A percentile compares a stretch with the other conserved stretches of the same genome.
Conservation (phyloP, 2,888 invertebrate genomes). For the Oscheius myriophilus region DNA sequence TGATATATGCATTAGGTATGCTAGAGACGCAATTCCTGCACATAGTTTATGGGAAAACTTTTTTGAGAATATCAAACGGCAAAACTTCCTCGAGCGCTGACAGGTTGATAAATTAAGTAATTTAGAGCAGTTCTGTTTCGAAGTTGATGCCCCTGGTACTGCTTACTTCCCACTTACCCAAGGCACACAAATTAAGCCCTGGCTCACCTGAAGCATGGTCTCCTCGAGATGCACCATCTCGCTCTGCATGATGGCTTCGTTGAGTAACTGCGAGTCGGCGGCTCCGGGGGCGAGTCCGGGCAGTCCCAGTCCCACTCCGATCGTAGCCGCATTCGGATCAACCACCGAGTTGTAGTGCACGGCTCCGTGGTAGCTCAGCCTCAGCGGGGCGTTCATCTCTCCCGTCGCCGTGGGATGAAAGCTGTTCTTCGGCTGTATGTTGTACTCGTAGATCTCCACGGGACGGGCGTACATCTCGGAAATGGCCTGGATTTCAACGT, state of each 20-base stretch:
- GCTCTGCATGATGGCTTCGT: slow-evolving; percentile 52
- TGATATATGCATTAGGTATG: too few relatives aligned
- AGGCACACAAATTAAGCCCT: too few relatives aligned
- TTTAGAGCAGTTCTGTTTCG: too few relatives aligned
- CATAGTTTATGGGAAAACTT: too few relatives aligned
- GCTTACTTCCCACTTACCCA: too few relatives aligned
- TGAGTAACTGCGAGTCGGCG: slow-evolving; percentile 61
- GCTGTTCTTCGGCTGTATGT: slow-evolving; percentile 82
- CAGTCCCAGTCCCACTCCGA: slow-evolving; percentile 85
- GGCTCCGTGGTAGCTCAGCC: slow-evolving; percentile 86
- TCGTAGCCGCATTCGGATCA: slow-evolving; percentile 82
- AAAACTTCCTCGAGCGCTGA: too few relatives aligned
- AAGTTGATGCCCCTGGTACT: too few relatives aligned
- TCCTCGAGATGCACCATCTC: slow-evolving; percentile 71
- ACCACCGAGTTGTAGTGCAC: slow-evolving; percentile 76
- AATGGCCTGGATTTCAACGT: slow-evolving; percentile 89
- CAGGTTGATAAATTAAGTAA: too few relatives aligned
- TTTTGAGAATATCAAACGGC: too few relatives aligned
- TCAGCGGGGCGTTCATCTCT: slow-evolving; percentile 79
- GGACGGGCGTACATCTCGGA: slow-evolving; percentile 86
- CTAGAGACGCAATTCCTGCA: too few relatives aligned
- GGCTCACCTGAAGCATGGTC: slow-evolving; percentile 84
- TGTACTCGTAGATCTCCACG: slow-evolving; percentile 86
- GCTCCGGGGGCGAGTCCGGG: slow-evolving; percentile 73
- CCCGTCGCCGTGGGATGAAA: slow-evolving; percentile 80